Evolutionary conservation across 1,140 invertebrate genomes (phyloP).

Genomic region (Caenorhabditis brenneri): DNA sequence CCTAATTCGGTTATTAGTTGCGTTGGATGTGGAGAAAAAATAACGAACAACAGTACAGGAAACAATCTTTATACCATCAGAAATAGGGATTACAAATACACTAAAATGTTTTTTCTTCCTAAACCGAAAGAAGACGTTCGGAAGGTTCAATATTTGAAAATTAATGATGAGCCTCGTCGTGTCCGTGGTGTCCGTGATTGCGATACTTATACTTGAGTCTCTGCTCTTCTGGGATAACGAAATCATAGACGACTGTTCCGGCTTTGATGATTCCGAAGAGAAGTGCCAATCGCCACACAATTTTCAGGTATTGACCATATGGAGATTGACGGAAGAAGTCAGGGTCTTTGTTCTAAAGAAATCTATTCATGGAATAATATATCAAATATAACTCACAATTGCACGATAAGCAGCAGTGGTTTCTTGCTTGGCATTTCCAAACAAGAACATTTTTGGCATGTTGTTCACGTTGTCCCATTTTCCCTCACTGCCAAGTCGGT

Average conservation of each 20-base stretch:
- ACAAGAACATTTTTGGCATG: conserved; percentile 51
- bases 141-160: not conserved
- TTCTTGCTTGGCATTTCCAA: conserved; percentile 49
- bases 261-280: conserved; percentile 52
- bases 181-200: conserved; percentile 33
- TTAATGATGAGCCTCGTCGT: conserved; percentile 28
- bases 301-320: conserved; percentile 48
- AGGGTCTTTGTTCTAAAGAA: conserved; percentile 37
- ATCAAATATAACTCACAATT: not conserved
- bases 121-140: conserved; percentile 13
- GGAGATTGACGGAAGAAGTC: conserved; percentile 48
- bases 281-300: conserved; percentile 45
- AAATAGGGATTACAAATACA: not conserved
- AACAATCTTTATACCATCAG: not conserved
- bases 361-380: not conserved
- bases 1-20: not conserved
- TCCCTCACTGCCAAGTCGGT: conserved; percentile 49
- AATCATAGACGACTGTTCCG: conserved; percentile 47
- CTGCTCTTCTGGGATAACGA: conserved; percentile 49
- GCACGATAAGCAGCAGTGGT: conserved; percentile 48
- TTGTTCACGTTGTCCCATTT: conserved; percentile 56
- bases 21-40: not conserved
- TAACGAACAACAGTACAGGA: not conserved
- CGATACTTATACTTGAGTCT: conserved; percentile 52
- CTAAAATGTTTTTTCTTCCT: conserved; percentile 25